Evolutionary conservation across 2,797 vertebrate species (phyloP), one percentile per base, ranked within the genome.

Genomic region (Tokudaia tokunoshimensis): DNA sequence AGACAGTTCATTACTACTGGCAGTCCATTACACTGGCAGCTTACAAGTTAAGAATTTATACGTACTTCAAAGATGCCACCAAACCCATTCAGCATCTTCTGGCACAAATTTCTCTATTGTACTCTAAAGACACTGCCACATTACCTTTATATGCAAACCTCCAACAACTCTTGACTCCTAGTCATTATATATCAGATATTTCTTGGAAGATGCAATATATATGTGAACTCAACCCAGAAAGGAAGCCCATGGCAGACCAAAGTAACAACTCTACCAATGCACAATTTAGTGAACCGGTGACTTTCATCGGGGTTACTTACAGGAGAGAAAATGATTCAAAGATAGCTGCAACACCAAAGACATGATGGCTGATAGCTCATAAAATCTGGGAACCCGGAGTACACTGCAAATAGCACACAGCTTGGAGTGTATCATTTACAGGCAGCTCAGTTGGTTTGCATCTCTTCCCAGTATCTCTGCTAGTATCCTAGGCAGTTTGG

Each of bases 61-160:
- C 37, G 61, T 29, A 82, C 34, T 82, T 61, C n/a, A 61, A 83
- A 20, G 13, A 24, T 44, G 29, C 17, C 17, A 47, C 19, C 24
- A 70, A 52, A 70, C 31, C 31, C 44, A 67, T 19, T 70, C 41
- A 63, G 47, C 59, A 65, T 34, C 50, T 67, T 44, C 10, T 1
- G 34, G 57, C 4, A 22, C 5, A 86, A 14, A 59, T 37, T 78
- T 41, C 55, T 63, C n/a, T 29, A 41, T 89, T 78, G 31, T 70
- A 50, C 52, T 67, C 22, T 50, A 29, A 86, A 86, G 44, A 50
- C 0, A 22, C 15, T 63, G 57, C 11, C 13, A 15, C 44, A 65
- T 80, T n/a, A 76, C 22, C 76, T 67, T 93, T 81, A 65, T 93
- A 31, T 41, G 50, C 50, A 96, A 90, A 78, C 47, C 70, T 29